Conservation (phyloP, 2,113 vertebrate genomes). For the Nibea albiflora region DNA sequence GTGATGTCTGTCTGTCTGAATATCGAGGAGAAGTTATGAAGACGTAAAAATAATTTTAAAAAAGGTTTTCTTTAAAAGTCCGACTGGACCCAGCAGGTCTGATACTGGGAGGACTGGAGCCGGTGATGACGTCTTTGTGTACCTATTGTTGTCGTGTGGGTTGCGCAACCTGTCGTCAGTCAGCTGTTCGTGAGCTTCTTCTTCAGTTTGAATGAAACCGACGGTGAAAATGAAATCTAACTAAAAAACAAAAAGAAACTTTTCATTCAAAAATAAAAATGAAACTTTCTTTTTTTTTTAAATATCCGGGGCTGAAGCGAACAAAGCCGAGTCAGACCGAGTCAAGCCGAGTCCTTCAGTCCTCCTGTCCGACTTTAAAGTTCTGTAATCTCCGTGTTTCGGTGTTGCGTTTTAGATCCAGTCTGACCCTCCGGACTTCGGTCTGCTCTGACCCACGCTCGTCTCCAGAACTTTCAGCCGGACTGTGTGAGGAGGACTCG, state of each 20-base stretch:
- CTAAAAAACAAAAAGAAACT: neutral
- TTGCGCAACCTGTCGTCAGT: slow-evolving; percentile 71
- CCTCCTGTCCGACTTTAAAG: neutral
- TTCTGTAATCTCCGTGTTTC: accelerated
- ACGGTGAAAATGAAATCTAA: neutral
- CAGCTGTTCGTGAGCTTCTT: slow-evolving; percentile 39
- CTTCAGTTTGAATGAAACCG: neutral
- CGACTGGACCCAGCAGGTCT: slow-evolving; percentile 8
- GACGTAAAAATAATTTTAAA: neutral
- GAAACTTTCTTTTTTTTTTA: neutral
- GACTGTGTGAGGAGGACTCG: neutral
- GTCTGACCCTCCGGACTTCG: neutral
- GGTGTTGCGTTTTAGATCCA: neutral
- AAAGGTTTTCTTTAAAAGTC: neutral
- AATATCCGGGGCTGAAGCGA: slow-evolving; percentile 31
- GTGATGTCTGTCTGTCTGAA: neutral
- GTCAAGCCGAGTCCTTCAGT: neutral
- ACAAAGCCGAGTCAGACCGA: slow-evolving; percentile 31
- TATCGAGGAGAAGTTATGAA: neutral
- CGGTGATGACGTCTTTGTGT: slow-evolving; percentile 52
- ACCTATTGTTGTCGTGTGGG: slow-evolving; percentile 24
- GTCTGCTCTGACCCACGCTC: neutral
- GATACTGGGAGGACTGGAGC: slow-evolving; percentile 43
- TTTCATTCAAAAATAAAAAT: neutral
- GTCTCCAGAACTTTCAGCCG: slow-evolving; percentile 39